Percentiles rank a stretch among this genome's conserved stretches.
These are phyloP conservation scores for Diglossa cyanea DNA, from an alignment of 2,797 vertebrate species.

Conservation along the genomic window DNA sequence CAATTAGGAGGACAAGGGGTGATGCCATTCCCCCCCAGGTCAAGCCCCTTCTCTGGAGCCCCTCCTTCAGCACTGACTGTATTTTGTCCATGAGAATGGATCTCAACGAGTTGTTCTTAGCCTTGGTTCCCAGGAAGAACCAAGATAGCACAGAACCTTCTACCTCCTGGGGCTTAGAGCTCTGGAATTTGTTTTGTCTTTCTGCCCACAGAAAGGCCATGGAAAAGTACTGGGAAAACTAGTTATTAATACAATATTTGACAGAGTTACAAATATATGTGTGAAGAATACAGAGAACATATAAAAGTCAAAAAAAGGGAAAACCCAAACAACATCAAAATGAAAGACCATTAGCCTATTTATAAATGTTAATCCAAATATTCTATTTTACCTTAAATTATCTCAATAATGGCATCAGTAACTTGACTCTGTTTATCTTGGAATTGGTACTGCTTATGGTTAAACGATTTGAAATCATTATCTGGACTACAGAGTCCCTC, in stretches of 20 bases:
- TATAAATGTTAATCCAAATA: neutral
- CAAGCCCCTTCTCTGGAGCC: neutral
- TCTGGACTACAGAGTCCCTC: neutral
- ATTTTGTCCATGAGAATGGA: neutral
- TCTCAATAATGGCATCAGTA: neutral
- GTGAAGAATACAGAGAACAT: neutral
- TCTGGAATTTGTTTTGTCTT: neutral
- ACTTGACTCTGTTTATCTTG: neutral
- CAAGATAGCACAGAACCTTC: neutral
- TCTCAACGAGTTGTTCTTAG: accelerated
- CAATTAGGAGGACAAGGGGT: neutral
- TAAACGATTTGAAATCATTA: neutral
- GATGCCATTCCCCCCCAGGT: no score
- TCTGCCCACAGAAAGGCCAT: neutral
- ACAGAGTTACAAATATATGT: neutral
- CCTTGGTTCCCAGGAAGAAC: neutral
- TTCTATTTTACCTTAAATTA: neutral
- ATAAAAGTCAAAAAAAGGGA: neutral
- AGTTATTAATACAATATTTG: neutral
- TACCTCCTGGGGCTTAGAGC: no score
- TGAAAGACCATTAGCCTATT: neutral
- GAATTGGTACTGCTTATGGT: neutral
- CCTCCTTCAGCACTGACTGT: neutral
- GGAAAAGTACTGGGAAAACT: neutral
- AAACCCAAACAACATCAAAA: neutral